Evolutionary conservation across 2,797 vertebrate species (phyloP), one percentile per base, ranked within the genome.

Genomic region (Danio choprae): DNA sequence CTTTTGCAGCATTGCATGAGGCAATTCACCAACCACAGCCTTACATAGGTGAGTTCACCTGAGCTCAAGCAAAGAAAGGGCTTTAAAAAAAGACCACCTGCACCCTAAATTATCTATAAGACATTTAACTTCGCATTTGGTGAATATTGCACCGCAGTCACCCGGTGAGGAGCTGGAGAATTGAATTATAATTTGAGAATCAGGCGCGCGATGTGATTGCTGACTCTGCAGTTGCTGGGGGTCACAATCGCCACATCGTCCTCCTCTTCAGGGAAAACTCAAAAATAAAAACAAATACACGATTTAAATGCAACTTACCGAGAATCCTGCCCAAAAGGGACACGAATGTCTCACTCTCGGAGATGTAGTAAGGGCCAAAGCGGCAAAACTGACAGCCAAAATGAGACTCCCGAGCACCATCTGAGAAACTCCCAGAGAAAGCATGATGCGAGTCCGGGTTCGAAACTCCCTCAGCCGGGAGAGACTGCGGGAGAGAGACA

Each of bases 311-410:
- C 16, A 87, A 96, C 97, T 97, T 91, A 98, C 97, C 91, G 97
- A 99, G 92, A 99, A 99, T 80, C 97, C 97, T 18, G 97, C 97
- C 97, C 97, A 99, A 94, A 98, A 98, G 13, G 97, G 97, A 87
- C 97, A 98, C 2, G 97, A 98, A 93, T 98, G 97, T 20, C 97
- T 92, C 85, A 98, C 96, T 84, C 96, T 93, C 87, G 97, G 96
- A 46, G 97, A 98, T 71, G 97, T 98, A 89, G 97, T 98, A 84
- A 99, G 96, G 69, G 97, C 97, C 91, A 98, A 89, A 80, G 97
- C 97, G 20, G 97, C 97, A 90, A 98, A 98, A 94, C 97, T 98
- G 85, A 98, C 97, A 51, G 97, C 97, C 92, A 99, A 92, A 88
- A 98, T 98, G 83, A 98, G 96, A 87, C 96, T 96, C 84, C 97